Percentiles rank a stretch among this genome's conserved stretches.
These are phyloP conservation scores for Argyrosomus regius DNA, from an alignment of 2,797 vertebrate genomes.

Conservation along the genomic window DNA sequence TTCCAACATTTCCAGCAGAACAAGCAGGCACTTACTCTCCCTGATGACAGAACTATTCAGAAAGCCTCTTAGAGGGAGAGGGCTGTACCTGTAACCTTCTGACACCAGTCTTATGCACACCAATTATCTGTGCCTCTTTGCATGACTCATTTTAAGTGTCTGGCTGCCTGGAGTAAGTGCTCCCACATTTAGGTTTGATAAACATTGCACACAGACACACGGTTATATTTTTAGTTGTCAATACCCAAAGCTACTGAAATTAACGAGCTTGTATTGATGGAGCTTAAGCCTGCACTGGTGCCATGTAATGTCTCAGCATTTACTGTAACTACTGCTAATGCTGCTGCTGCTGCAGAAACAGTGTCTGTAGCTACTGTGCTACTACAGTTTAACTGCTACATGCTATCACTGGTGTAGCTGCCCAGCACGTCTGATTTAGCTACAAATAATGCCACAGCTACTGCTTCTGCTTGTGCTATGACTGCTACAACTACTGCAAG, in stretches of 20 bases:
- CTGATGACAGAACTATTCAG: slow-evolving; percentile 73
- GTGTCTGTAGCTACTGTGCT: not conserved
- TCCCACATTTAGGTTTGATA: slow-evolving; percentile 37
- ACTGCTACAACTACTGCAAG: not conserved
- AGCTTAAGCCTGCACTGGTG: not conserved
- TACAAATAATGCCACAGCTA: not conserved
- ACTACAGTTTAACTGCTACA: too few relatives aligned
- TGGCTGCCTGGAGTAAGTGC: slow-evolving; percentile 57
- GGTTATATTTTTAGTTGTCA: slow-evolving; percentile 17
- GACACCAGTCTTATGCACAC: slow-evolving; percentile 58
- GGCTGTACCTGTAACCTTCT: slow-evolving; percentile 66
- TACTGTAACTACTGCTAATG: not conserved
- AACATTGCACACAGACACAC: slow-evolving; percentile 23
- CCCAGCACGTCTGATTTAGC: not conserved
- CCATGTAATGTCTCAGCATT: slow-evolving; percentile 1
- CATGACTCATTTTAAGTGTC: slow-evolving; percentile 64
- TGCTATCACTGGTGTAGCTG: not conserved
- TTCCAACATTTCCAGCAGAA: slow-evolving; percentile 85
- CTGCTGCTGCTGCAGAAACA: not conserved
- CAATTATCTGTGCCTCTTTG: slow-evolving; percentile 62
- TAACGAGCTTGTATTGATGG: not conserved
- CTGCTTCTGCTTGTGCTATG: not conserved
- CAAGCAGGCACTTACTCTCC: slow-evolving; percentile 81
- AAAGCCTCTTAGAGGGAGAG: slow-evolving; percentile 62
- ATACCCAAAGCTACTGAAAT: slow-evolving; percentile 4